Evolutionary conservation across 2,797 vertebrate species (phyloP), one percentile per base, ranked within the genome.

Genomic region (Xyrichtys novacula): DNA sequence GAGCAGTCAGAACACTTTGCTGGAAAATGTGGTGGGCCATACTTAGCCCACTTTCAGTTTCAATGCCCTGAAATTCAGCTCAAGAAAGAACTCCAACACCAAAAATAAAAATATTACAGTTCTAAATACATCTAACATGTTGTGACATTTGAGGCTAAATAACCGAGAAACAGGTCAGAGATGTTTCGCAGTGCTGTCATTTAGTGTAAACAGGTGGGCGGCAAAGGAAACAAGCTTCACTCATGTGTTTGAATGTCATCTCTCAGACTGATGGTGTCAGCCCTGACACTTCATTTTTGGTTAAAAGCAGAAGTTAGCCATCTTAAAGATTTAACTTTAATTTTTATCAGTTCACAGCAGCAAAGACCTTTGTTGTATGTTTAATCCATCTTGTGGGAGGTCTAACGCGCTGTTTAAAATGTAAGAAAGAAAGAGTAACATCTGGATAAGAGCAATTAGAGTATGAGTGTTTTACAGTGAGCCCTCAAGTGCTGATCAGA

Each of bases 11-110:
- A 15, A 50, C 31, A 46, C n/a, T 38, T 53, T 22, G 17, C 23
- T 71, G 61, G 65, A 78, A 80, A 76, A 71, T 72, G 48, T 17
- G 19, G 15, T 39, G 26, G 32, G 44, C 12, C 46, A 39, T 38
- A 26, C 81, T 68, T 49, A 78, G 71, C 71, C 59, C 29, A 58
- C 49, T 86, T 83, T 84, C 74, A 58, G 38, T 83, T 78, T 71
- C 32, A 60, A 2, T 16, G 22, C 19, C 16, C 29, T 19, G 63
- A 11, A 31, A 26, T 39, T 34, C 3, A 26, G 16, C 20, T 53
- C 57, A 4, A 59, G 19, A 11, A 55, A 66, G 16, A 39, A 17
- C 28, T 14, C 22, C 17, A 34, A 44, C 11, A 12, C 3, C 11
- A 57, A 28, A 74, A 5, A 44, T n/a, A n/a, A n/a, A n/a, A 42